Evolutionary conservation across 2,888 invertebrate species (phyloP), one percentile per base, ranked within the genome.

Genomic region (Pollenia griseotomentosa): DNA sequence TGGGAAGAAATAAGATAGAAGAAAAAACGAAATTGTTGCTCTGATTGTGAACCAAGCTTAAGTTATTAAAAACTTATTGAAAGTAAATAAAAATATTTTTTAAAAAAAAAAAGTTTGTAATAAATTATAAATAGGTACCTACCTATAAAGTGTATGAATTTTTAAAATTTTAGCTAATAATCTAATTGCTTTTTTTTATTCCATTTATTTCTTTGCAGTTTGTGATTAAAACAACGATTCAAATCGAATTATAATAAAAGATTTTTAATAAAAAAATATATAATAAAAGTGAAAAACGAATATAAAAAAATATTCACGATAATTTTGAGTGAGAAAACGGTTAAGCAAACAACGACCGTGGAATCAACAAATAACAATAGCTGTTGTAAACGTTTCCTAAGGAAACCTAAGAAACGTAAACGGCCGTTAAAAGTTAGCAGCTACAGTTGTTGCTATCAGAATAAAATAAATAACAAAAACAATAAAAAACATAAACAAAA

Each of bases 371-470:
- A 73, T 19, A 81, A 86, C 78, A 85, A 78, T 59, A 85, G 85
- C 55, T 88, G 77, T 82, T 85, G 82, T 79, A 88, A 87, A 82
- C 89, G 89, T 87, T 89, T 89, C 88, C 84, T 84, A 82, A 88
- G 89, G 81, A 90, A 89, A 81, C 86, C 86, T 33, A 89, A 89
- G 85, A 90, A 90, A 84, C 89, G 89, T 79, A 89, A 88, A 88
- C 88, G 88, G 59, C 80, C 53, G 63, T 77, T 83, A 68, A 77
- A 71, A 5, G 57, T 40, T 48, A 70, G 61, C 19, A 77, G 68
- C 66, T 83, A 75, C 10, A 51, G 71, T 77, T 71, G 63, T 71
- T 70, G 53, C 42, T 75, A 46, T 79, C 73, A 55, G 23, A 74
- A 55, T 23, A 61, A 33, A 33, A 75, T 46, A 42, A 75, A 66